These are phyloP conservation scores for Saccopteryx bilineata DNA, from an alignment of 2,113 vertebrate genomes.

Conservation along the genomic window DNA sequence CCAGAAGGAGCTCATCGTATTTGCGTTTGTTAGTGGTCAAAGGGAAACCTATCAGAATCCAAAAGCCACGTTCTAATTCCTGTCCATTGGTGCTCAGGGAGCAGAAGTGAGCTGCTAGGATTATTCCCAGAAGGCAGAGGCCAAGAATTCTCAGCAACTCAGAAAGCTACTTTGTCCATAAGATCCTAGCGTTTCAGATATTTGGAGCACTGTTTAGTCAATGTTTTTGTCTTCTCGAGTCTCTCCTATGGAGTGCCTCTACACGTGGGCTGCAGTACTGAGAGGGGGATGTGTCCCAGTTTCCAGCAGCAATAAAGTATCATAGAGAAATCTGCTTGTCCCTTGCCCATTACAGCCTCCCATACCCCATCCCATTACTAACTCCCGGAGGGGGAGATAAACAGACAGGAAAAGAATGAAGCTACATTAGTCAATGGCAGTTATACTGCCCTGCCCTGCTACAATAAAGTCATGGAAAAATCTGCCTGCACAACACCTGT, in stretches of 20 bases:
- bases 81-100: neutral
- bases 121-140: neutral
- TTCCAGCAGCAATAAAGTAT: neutral
- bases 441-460: neutral
- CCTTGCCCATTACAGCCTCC: neutral
- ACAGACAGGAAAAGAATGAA: neutral
- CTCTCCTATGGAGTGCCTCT: neutral
- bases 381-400: neutral
- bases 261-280: neutral
- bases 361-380: neutral
- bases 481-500: neutral
- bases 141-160: neutral
- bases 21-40: constrained; percentile 75
- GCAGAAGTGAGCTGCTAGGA: neutral
- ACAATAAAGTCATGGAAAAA: neutral
- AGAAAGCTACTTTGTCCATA: neutral
- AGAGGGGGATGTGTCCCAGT: neutral
- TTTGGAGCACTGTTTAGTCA: neutral
- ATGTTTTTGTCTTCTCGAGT: neutral
- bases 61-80: constrained; percentile 57
- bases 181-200: neutral
- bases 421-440: neutral
- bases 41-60: constrained; percentile 73
- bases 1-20: constrained; percentile 81
- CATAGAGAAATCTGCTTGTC: neutral